A percentile compares a stretch with the other conserved stretches of the same genome.
phyloP scores from a whole-genome alignment of 1,140 invertebrate species.

The Rhopalosiphum padi region DNA sequence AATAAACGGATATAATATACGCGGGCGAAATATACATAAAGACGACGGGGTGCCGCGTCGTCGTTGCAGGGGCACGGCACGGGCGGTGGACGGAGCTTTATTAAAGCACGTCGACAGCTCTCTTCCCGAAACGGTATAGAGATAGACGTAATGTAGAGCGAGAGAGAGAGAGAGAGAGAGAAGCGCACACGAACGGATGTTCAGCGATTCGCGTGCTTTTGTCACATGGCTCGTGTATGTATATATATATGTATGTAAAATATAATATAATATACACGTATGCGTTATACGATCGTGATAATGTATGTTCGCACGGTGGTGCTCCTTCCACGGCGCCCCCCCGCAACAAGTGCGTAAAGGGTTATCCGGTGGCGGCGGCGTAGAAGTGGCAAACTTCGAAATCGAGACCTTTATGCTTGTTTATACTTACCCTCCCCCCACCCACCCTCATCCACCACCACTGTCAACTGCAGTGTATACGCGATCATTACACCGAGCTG shows the following conservation, averaged over 20 bases:
- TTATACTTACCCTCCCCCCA: not conserved
- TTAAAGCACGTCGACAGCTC: constrained; percentile 45
- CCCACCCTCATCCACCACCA: no score
- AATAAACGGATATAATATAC: constrained; percentile 37
- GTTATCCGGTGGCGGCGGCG: not conserved
- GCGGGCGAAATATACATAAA: not conserved
- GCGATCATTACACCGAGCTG: not conserved
- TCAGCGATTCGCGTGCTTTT: constrained; percentile 25
- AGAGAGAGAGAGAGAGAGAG: not conserved
- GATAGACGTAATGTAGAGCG: not conserved
- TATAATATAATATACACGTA: not conserved
- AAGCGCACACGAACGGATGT: not conserved
- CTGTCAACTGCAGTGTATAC: not conserved
- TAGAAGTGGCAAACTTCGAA: not conserved
- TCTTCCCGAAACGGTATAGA: not conserved
- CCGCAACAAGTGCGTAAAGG: constrained; percentile 8
- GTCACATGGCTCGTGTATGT: not conserved
- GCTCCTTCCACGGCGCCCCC: no score
- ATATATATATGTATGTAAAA: not conserved
- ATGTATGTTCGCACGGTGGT: not conserved
- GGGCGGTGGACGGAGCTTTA: not conserved
- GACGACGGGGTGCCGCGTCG: not conserved
- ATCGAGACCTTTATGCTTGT: not conserved
- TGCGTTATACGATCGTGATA: not conserved
- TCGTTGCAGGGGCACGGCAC: not conserved